Evolutionary conservation across 2,113 vertebrate genomes (phyloP).

Genomic region (Lagopus leucura): DNA sequence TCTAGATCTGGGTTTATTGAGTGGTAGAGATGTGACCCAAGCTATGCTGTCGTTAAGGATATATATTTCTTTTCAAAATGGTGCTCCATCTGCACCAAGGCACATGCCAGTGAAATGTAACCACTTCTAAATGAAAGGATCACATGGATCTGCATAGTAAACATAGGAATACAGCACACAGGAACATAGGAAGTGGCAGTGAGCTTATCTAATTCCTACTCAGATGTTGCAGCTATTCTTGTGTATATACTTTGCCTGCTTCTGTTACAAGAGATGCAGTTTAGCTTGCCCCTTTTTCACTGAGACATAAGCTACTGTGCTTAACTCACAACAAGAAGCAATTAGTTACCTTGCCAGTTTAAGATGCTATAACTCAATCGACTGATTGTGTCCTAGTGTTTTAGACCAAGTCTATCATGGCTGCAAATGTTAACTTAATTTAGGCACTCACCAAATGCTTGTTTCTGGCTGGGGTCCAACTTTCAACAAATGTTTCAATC

Average conservation of each 20-base stretch:
- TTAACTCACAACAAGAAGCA: slow-evolving; percentile 1
- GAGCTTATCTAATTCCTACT: neutral
- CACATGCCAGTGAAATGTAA: neutral
- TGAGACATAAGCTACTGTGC: neutral
- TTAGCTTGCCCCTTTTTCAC: neutral
- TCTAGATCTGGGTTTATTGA: neutral
- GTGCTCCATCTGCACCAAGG: slow-evolving; percentile 18
- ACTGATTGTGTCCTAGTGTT: slow-evolving; percentile 46
- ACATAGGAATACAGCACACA: neutral
- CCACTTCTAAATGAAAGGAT: neutral
- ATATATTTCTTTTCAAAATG: neutral
- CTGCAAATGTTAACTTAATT: slow-evolving; percentile 61
- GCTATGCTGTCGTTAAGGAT: neutral
- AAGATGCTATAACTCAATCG: slow-evolving; percentile 41
- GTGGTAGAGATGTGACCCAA: neutral
- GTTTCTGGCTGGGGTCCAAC: slow-evolving; percentile 48
- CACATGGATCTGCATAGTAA: neutral
- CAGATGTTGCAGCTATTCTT: neutral
- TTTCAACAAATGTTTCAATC: slow-evolving; percentile 53
- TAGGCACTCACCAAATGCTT: slow-evolving; percentile 56
- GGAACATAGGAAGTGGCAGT: neutral
- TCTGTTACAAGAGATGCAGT: neutral
- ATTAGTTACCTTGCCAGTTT: slow-evolving; percentile 51
- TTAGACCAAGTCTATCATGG: slow-evolving; percentile 62
- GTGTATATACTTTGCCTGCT: neutral